Conservation (phyloP, 2,797 vertebrate species). For the Kryptolebias ocellatus region DNA sequence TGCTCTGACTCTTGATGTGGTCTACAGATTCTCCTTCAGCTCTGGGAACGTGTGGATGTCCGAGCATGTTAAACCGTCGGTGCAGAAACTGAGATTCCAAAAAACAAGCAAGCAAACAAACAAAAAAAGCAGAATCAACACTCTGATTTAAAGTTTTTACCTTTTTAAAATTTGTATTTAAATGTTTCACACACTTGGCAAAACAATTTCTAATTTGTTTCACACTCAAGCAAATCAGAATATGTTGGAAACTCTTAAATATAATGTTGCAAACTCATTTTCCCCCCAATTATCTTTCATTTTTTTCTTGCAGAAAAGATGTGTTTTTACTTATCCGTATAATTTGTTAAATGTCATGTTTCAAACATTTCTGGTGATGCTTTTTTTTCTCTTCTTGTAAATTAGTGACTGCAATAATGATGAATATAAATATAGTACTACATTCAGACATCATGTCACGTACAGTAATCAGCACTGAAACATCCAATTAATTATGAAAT, state of each 20-base stretch:
- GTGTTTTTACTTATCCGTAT: conserved; percentile 13
- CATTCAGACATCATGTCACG: conserved; percentile 47
- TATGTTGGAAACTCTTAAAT: too few relatives aligned
- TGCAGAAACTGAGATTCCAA: conserved; percentile 35
- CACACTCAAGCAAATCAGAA: too few relatives aligned
- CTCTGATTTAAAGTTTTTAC: not conserved
- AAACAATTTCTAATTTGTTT: too few relatives aligned
- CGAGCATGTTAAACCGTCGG: conserved; percentile 7
- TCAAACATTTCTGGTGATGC: conserved; percentile 1
- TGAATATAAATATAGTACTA: conserved; percentile 7
- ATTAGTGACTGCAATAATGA: conserved; percentile 19
- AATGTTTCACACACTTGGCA: too few relatives aligned
- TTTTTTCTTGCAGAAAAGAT: not conserved
- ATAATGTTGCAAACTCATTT: not conserved
- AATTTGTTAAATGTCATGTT: conserved; percentile 42
- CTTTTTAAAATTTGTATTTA: not conserved
- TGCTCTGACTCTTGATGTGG: conserved; percentile 29
- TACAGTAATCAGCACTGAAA: conserved; percentile 36
- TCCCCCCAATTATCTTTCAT: not conserved
- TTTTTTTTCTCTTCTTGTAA: not conserved
- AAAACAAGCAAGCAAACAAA: not conserved
- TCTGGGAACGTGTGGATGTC: conserved; percentile 23
- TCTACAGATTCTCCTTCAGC: conserved; percentile 38
- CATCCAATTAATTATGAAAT: conserved; percentile 63
- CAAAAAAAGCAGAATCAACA: not conserved